A percentile compares a stretch with the other conserved stretches of the same genome.
phyloP scores from a whole-genome alignment of 1,140 invertebrate genomes.

The Brachionus paranguensis region DNA sequence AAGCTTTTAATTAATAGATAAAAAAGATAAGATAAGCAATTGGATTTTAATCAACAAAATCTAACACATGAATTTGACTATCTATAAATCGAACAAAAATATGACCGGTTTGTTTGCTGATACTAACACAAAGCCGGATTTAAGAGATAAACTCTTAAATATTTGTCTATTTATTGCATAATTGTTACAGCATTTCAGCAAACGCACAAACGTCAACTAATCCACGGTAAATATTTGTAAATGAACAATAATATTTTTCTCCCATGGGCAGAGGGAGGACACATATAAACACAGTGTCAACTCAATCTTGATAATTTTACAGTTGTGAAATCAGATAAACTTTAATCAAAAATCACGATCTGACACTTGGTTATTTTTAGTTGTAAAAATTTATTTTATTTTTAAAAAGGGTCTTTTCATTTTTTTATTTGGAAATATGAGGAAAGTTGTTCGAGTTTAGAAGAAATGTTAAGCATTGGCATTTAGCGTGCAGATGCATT shows the following conservation, averaged over 20 bases:
- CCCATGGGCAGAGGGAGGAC: not conserved
- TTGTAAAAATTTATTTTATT: no score
- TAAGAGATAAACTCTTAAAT: not conserved
- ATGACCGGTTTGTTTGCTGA: not conserved
- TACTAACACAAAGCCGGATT: not conserved
- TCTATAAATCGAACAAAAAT: not conserved
- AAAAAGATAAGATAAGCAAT: not conserved
- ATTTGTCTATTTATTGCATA: not conserved
- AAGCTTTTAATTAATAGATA: not conserved
- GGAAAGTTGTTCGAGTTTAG: not conserved
- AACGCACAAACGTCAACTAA: not conserved
- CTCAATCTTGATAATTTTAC: not conserved
- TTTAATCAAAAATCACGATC: not conserved
- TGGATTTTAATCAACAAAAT: not conserved
- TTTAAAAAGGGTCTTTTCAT: no score
- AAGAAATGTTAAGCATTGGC: not conserved
- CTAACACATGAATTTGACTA: not conserved
- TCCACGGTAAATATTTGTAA: not conserved
- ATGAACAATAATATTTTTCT: not conserved
- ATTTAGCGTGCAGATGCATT: not conserved
- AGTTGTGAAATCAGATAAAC: not conserved
- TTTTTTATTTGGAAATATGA: no score
- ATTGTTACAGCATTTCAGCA: not conserved
- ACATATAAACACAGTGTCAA: not conserved
- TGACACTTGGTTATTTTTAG: not conserved